Base-by-base conservation (phyloP, 2,113 vertebrate species). In the Rhagologus leucostigma region DNA sequence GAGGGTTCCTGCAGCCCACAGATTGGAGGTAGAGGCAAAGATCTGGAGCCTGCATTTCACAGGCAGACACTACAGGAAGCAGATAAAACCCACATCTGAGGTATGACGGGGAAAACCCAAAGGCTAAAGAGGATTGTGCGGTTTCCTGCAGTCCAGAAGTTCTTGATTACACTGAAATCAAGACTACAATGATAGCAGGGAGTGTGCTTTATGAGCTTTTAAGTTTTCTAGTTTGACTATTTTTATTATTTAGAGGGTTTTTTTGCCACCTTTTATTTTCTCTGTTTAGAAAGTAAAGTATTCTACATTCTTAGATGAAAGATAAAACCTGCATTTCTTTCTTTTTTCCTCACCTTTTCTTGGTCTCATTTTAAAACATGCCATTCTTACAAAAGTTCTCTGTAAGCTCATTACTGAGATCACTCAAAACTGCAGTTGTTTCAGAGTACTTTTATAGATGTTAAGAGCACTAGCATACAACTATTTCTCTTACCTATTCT, bases 161-260 rank as follows among this genome's bases (percentile, higher is more conserved):
- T 74, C 32, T 73, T 65, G 30, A 35, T 56, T 60, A 47, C 49
- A 22, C 32, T 44, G n/a, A 70, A 77, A 69, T 6, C 22, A 81
- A 18, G 5, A 64, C 32, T 81, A 12, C 7, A 47, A 12, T 2
- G 68, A 26, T 19, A 41, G 22, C 10, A 24, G 7, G 3, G 17
- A 41, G 59, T 42, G 18, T 68, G 15, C 6, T 60, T 68, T 63
- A 35, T 16, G 27, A 77, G 14, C 4, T 56, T 73, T 71, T 10
- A 42, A 56, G 29, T 39, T 30, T 16, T 84, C 33, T 77, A 29
- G 0, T 73, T 80, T 52, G 10, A 3, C 9, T 26, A 29, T 33
- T 73, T 84, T 73, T 60, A 27, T 50, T 4, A 32, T 68, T 37
- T n/a, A 35, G 24, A 4, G 10, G 1, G 0, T 0, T 11, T 50